phyloP scores from a whole-genome alignment of 1,140 invertebrate species.

The Arion vulgaris region DNA sequence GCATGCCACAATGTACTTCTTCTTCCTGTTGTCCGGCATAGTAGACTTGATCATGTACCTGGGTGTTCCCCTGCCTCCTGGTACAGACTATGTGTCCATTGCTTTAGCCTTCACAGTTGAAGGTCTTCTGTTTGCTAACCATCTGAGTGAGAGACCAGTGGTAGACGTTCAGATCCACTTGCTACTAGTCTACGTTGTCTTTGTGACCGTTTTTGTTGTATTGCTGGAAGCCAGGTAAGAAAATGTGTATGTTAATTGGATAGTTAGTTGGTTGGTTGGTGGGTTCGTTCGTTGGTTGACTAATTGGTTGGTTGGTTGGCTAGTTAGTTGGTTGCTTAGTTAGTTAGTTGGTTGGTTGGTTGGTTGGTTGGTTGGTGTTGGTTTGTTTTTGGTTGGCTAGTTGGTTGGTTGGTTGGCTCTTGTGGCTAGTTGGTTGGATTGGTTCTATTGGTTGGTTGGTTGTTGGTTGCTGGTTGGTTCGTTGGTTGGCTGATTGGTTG shows the following conservation, averaged over 20 bases:
- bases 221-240: conserved; percentile 63
- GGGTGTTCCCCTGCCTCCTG: conserved; percentile 68
- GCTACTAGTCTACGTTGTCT: conserved; percentile 72
- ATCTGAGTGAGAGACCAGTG: conserved; percentile 73
- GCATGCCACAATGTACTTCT: conserved; percentile 77
- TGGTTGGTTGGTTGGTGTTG: too few species aligned
- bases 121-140: conserved; percentile 74
- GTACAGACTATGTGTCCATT: conserved; percentile 71
- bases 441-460: too few species aligned
- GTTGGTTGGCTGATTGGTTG: too few species aligned
- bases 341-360: too few species aligned
- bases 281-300: too few species aligned
- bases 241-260: neutral
- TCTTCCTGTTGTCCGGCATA: conserved; percentile 73
- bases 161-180: conserved; percentile 75
- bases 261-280: too few species aligned
- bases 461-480: too few species aligned
- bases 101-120: conserved; percentile 73
- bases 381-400: too few species aligned
- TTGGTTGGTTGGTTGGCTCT: too few species aligned
- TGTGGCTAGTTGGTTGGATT: too few species aligned
- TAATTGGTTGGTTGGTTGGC: too few species aligned
- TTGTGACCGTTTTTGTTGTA: conserved; percentile 58
- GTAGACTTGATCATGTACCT: conserved; percentile 72
- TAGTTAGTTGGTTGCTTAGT: too few species aligned